Conservation (phyloP, 2,888 invertebrate genomes). For the Spodoptera littoralis region DNA sequence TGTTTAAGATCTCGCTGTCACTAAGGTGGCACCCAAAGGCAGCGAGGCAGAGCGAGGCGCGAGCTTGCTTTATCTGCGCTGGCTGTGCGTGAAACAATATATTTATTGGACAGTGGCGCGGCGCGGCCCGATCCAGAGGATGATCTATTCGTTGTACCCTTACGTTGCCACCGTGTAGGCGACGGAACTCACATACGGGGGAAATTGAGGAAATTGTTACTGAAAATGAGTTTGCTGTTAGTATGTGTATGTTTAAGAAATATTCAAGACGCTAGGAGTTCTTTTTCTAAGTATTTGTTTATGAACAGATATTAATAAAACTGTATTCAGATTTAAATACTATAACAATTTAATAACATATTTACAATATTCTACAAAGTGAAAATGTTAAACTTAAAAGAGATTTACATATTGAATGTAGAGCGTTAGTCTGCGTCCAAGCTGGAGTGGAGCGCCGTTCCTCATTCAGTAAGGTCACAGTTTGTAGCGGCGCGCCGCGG, state of each 20-base stretch:
- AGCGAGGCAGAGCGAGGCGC: conserved; percentile 85
- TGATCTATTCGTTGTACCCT: conserved; percentile 83
- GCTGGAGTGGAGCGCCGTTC: conserved; percentile 69
- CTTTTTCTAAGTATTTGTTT: too few relatives aligned
- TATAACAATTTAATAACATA: too few relatives aligned
- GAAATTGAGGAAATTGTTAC: conserved; percentile 16
- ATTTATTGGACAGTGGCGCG: conserved; percentile 87
- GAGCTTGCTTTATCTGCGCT: conserved; percentile 88
- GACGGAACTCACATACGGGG: conserved; percentile 7
- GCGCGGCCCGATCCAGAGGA: conserved; percentile 78
- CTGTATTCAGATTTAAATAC: too few relatives aligned
- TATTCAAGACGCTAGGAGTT: too few relatives aligned
- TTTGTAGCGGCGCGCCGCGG: conserved; percentile 73
- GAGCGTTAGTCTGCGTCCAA: conserved; percentile 64
- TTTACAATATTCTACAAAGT: too few relatives aligned
- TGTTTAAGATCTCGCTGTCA: conserved; percentile 57
- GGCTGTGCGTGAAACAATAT: conserved; percentile 88
- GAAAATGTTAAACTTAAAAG: conserved; percentile 9
- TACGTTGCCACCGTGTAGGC: conserved; percentile 61
- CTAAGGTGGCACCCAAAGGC: conserved; percentile 63
- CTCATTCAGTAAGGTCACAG: conserved; percentile 81
- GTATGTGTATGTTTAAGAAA: not conserved
- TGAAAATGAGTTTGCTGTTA: not conserved
- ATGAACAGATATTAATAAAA: too few relatives aligned
- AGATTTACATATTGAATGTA: conserved; percentile 63